phyloP scores from a whole-genome alignment of 2,888 invertebrate genomes.

The Bombylius discolor region DNA sequence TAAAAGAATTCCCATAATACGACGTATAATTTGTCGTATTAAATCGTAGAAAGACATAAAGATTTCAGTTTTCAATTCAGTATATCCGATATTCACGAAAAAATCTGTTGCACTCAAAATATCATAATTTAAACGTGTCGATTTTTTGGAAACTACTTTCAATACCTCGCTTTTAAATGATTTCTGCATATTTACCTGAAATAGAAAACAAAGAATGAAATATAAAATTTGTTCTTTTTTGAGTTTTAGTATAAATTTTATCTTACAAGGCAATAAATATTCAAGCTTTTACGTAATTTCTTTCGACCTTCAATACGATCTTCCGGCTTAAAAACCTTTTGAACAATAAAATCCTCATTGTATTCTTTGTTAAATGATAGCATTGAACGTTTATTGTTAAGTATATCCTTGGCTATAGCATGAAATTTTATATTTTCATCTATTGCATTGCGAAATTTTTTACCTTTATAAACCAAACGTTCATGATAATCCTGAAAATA shows the following conservation, averaged over 20 bases:
- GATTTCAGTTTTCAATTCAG: too few relatives aligned
- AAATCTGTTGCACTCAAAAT: too few relatives aligned
- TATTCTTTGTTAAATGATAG: neutral
- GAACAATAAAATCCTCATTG: neutral
- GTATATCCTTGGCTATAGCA: neutral
- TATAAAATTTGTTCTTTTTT: neutral
- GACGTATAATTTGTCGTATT: neutral
- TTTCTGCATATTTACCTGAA: neutral
- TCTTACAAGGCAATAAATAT: neutral
- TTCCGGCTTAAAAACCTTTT: neutral
- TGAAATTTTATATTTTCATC: too few relatives aligned
- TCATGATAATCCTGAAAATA: neutral
- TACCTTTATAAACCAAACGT: neutral
- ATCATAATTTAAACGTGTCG: too few relatives aligned
- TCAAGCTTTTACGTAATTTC: neutral
- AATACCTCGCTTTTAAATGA: neutral
- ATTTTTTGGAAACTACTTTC: neutral
- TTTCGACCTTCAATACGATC: neutral
- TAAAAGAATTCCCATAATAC: slow-evolving; percentile 7
- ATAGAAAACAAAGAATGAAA: neutral
- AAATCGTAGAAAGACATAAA: slow-evolving; percentile 3
- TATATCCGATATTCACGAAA: too few relatives aligned
- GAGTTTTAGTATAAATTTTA: too few relatives aligned
- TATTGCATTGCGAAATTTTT: neutral
- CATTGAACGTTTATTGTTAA: neutral